Evolutionary conservation across 2,113 vertebrate species (phyloP).

Genomic region (Zosterops lateralis): DNA sequence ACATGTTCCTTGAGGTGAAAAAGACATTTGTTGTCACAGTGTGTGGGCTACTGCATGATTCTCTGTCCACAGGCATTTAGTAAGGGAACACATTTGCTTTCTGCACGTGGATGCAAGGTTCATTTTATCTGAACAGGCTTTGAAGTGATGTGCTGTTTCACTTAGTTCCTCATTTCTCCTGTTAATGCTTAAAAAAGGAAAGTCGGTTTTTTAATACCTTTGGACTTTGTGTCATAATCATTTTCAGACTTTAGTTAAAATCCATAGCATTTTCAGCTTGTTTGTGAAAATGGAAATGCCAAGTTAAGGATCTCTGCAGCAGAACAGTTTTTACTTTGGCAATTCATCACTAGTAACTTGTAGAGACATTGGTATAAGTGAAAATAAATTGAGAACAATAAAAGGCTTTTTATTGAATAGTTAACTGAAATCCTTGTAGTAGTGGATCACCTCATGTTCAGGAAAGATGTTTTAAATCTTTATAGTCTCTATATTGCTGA

Average conservation of each 20-base stretch:
- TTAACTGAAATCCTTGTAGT: neutral
- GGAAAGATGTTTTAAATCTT: neutral
- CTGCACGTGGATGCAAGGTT: neutral
- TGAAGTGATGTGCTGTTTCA: neutral
- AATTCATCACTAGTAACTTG: neutral
- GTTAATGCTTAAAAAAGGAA: neutral
- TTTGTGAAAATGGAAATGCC: neutral
- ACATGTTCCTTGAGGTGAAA: neutral
- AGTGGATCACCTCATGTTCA: neutral
- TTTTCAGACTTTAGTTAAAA: constrained; percentile 4
- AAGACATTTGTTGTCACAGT: neutral
- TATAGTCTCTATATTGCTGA: neutral
- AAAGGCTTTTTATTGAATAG: neutral
- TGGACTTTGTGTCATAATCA: neutral
- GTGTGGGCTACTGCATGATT: neutral
- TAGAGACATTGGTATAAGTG: neutral
- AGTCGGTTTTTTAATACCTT: neutral
- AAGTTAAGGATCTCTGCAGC: neutral
- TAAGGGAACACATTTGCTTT: neutral
- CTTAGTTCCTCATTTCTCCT: neutral
- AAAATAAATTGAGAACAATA: constrained; percentile 8
- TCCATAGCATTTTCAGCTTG: neutral
- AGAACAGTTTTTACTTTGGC: neutral
- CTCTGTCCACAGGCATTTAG: neutral
- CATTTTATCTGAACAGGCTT: neutral